These are phyloP conservation scores for Halcyon senegalensis DNA, from an alignment of 2,113 vertebrate species.

Conservation along the genomic window DNA sequence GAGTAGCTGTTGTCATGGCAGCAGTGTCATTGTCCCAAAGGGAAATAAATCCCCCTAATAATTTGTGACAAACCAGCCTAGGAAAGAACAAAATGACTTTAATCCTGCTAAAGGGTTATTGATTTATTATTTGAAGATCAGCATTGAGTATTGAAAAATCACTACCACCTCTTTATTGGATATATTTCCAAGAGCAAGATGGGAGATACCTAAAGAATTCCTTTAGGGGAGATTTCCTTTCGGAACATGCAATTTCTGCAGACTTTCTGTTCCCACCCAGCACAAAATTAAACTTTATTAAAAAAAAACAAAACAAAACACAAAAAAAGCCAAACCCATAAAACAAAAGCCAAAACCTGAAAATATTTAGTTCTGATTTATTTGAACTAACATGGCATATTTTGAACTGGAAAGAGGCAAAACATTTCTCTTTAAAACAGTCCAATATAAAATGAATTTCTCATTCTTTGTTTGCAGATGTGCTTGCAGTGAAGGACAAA, in stretches of 20 bases:
- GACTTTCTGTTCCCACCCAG: background rate
- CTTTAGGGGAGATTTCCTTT: background rate
- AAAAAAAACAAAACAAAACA: too few relatives aligned
- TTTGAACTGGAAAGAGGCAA: background rate
- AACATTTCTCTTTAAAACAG: background rate
- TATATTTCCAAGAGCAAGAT: background rate
- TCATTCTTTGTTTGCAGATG: background rate
- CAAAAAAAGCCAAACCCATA: too few relatives aligned
- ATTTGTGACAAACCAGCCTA: constrained; percentile 58
- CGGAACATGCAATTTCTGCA: background rate
- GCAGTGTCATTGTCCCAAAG: constrained; percentile 36
- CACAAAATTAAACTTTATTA: background rate
- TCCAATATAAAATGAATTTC: background rate
- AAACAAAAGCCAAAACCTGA: background rate
- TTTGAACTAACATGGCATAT: background rate
- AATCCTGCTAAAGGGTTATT: constrained; percentile 33
- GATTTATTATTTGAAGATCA: constrained; percentile 56
- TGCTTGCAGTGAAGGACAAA: background rate
- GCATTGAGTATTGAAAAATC: constrained; percentile 40
- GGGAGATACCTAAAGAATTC: background rate
- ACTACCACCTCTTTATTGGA: background rate
- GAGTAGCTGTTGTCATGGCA: constrained; percentile 54
- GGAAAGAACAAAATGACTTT: constrained; percentile 49
- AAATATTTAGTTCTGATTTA: background rate
- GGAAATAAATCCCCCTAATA: constrained; percentile 50